phyloP scores from a whole-genome alignment of 1,140 invertebrate species.

The Hetaerina americana region DNA sequence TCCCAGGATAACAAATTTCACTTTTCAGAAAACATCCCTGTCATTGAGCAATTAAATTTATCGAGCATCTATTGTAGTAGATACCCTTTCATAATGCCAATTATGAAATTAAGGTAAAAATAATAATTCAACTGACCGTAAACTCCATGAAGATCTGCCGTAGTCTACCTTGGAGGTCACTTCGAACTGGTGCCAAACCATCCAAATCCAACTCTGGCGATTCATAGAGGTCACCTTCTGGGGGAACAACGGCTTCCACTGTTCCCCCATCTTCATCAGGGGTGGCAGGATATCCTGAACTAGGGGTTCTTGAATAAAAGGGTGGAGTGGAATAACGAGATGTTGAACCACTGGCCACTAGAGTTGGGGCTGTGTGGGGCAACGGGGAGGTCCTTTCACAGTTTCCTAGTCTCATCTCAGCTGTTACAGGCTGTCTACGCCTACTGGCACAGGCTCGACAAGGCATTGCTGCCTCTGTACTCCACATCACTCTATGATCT shows the following conservation, averaged over 20 bases:
- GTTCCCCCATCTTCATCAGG: slow-evolving; percentile 20
- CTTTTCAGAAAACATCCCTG: too few relatives aligned
- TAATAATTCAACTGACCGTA: slow-evolving; percentile 39
- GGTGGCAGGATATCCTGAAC: slow-evolving; percentile 24
- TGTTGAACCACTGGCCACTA: slow-evolving; percentile 15
- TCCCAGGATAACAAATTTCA: too few relatives aligned
- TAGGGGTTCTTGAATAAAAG: slow-evolving; percentile 27
- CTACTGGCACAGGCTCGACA: slow-evolving; percentile 14
- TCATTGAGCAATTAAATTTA: too few relatives aligned
- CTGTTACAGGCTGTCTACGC: slow-evolving; percentile 8
- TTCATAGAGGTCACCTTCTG: slow-evolving; percentile 28
- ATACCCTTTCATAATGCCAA: too few relatives aligned
- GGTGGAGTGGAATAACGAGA: slow-evolving; percentile 27
- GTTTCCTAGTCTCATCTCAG: neutral
- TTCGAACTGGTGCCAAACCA: slow-evolving; percentile 62
- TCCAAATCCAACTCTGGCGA: slow-evolving; percentile 45
- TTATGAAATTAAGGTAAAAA: too few relatives aligned
- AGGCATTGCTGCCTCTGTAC: neutral
- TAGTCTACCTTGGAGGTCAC: slow-evolving; percentile 62
- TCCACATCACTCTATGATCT: neutral
- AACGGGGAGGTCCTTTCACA: slow-evolving; percentile 2
- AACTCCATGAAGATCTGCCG: slow-evolving; percentile 66
- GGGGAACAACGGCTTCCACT: slow-evolving; percentile 24
- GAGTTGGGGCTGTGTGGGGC: neutral
- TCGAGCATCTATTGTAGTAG: too few relatives aligned